phyloP scores from a whole-genome alignment of 2,888 invertebrate genomes.

The Vanessa cardui region DNA sequence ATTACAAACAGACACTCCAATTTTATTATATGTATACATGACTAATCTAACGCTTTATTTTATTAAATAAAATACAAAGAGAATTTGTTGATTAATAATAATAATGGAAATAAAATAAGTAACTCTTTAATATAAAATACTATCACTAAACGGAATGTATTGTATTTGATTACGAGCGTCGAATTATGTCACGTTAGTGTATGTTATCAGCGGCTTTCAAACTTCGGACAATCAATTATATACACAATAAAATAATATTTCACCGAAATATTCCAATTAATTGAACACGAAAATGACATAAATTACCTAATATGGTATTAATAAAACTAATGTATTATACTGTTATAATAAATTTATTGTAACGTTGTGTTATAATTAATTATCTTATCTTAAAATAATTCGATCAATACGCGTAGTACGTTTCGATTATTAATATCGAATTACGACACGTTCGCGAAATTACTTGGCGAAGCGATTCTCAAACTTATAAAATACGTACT shows the following conservation, averaged over 20 bases:
- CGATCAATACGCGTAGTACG: slow-evolving; percentile 26
- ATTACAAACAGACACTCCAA: too few relatives aligned
- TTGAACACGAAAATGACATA: too few relatives aligned
- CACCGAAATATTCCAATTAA: too few relatives aligned
- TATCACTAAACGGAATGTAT: slow-evolving; percentile 2
- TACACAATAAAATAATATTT: not conserved
- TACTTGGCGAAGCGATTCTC: slow-evolving; percentile 42
- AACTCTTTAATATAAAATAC: not conserved
- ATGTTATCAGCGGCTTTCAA: slow-evolving; percentile 2
- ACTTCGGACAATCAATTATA: not conserved
- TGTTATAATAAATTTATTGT: not conserved
- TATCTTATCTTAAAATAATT: not conserved
- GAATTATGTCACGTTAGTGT: slow-evolving; percentile 5
- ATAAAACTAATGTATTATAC: not conserved
- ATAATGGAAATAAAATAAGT: not conserved
- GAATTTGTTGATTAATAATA: too few relatives aligned
- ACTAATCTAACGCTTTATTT: too few relatives aligned
- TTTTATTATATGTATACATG: too few relatives aligned
- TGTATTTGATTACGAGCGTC: slow-evolving; percentile 7
- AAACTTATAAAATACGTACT: slow-evolving; percentile 46
- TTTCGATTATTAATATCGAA: slow-evolving; percentile 44
- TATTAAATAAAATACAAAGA: too few relatives aligned
- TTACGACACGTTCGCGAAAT: slow-evolving; percentile 52
- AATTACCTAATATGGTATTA: too few relatives aligned
- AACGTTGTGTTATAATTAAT: not conserved